Conservation (phyloP, 2,797 vertebrate species). For the Emys orbicularis region DNA sequence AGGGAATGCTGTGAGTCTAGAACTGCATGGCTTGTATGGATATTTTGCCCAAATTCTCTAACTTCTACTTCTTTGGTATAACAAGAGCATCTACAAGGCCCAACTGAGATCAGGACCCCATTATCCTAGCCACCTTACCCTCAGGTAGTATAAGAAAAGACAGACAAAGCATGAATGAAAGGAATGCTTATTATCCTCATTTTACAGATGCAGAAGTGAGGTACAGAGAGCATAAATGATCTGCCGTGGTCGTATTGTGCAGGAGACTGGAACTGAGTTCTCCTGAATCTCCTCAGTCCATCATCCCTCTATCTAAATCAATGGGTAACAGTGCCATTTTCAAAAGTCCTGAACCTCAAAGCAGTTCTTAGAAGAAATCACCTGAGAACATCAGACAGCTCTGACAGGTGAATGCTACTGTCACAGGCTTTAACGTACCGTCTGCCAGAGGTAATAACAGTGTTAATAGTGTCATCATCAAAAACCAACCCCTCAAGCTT, state of each 20-base stretch:
- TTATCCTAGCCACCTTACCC: not conserved
- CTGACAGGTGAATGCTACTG: not conserved
- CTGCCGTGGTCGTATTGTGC: not conserved
- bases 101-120: not conserved
- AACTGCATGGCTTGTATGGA: not conserved
- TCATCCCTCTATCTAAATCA: not conserved
- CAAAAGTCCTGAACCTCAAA: constrained; percentile 24
- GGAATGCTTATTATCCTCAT: not conserved
- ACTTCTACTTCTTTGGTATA: not conserved
- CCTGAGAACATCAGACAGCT: not conserved
- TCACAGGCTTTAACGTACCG: not conserved
- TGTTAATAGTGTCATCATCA: not conserved
- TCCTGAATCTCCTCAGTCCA: not conserved
- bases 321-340: not conserved
- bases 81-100: not conserved
- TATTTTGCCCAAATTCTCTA: not conserved
- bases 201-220: not conserved
- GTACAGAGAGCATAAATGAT: not conserved
- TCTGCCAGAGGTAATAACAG: not conserved
- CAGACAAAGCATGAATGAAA: not conserved
- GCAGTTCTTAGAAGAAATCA: not conserved
- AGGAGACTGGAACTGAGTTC: not conserved
- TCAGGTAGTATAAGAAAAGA: not conserved
- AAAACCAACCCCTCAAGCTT: not conserved
- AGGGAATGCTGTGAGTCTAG: not conserved